Evolutionary conservation across 2,888 invertebrate genomes (phyloP), one percentile per base, ranked within the genome.

Genomic region (Acrobasis consociella): DNA sequence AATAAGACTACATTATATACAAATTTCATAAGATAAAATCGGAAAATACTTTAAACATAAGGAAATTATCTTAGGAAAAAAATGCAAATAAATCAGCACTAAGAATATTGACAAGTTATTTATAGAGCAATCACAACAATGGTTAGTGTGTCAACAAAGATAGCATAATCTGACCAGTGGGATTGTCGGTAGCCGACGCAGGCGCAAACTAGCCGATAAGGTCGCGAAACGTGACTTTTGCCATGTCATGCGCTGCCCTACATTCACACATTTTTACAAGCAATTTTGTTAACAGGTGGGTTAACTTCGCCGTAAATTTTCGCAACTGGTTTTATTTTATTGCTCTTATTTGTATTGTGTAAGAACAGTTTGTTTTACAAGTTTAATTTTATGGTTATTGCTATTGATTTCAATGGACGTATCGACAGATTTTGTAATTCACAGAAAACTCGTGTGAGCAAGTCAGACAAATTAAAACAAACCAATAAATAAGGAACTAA

Each of bases 261-360:
- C 56, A 42, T 56, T 42, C 55, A 16, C 39, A 42, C 56, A 17
- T 56, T 56, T 56, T 56, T 56, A 42, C 56, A 42, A 56, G 56
- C 42, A 42, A 56, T 56, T n/a, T 56, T 15, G 56, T 56, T 56
- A 56, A 56, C 56, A 56, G 56, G 56, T 56, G 56, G 56, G 42
- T 37, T 52, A n/a, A 42, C 42, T 56, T 17, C 13, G 56, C 13
- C 17, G 17, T 42, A 46, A 56, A 56, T 39, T 13, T 22, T 46
- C 13, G 56, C 56, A 42, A 56, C 42, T 17, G 42, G 17, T 16
- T 39, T 55, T 39, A 42, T 56, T 56, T 42, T 42, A 56, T 56
- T 42, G 56, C 22, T 5, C 11, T 56, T 42, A 56, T 42, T 56
- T 42, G 42, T 42, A 39, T 55, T 16, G 38, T 11, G 38, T 16